These are phyloP conservation scores for Sandelia bainsii DNA, from an alignment of 2,797 vertebrate species.

Conservation along the genomic window DNA sequence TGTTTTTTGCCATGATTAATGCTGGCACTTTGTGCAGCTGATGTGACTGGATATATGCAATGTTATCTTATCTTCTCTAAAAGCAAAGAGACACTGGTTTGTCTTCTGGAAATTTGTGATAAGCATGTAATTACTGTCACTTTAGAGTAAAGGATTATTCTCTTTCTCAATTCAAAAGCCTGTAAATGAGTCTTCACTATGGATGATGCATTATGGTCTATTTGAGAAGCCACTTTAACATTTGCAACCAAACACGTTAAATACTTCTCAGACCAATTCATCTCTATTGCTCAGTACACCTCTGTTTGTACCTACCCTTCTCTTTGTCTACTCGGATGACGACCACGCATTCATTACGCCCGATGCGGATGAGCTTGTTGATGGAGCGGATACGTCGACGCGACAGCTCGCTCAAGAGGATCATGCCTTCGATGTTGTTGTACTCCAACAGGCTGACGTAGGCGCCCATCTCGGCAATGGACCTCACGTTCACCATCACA, in stretches of 20 bases:
- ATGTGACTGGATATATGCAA: too few relatives aligned
- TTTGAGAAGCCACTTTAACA: too few relatives aligned
- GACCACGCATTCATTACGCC: constrained; percentile 97
- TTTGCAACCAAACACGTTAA: background rate
- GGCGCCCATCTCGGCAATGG: constrained; percentile 99
- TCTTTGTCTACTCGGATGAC: constrained; percentile 99
- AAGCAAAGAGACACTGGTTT: background rate
- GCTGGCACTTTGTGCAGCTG: background rate
- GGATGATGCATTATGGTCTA: background rate
- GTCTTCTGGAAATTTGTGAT: background rate
- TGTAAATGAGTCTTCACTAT: background rate
- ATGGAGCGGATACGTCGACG: constrained; percentile 98
- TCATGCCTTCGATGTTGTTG: constrained; percentile 99
- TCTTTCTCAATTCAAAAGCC: background rate
- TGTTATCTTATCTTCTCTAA: background rate
- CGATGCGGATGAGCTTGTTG: constrained; percentile 99
- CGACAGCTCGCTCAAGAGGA: constrained; percentile 96
- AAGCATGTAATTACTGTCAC: background rate
- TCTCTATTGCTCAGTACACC: accelerated
- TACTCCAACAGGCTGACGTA: constrained; percentile 98
- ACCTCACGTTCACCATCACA: constrained; percentile 98
- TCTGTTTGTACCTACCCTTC: constrained; percentile 87
- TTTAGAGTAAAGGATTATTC: background rate
- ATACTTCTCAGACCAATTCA: background rate
- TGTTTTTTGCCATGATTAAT: background rate